Evolutionary conservation across 2,797 vertebrate species (phyloP), one percentile per base, ranked within the genome.

Genomic region (Carcharodon carcharias): DNA sequence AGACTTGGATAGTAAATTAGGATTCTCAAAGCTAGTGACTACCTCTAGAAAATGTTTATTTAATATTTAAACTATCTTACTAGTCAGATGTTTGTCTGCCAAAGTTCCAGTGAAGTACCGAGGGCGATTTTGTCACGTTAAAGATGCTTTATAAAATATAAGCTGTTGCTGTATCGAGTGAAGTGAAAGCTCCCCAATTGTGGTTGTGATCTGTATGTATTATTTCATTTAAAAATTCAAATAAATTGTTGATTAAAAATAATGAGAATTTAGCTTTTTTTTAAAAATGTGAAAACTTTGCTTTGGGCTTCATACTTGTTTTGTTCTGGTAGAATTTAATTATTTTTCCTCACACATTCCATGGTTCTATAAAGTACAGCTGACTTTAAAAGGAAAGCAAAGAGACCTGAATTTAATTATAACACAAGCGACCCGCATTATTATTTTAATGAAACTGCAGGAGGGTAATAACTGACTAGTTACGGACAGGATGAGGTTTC

Each of bases 401-500:
- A 63, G 58, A n/a, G 31, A 31, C 31, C 4, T 35, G 61, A 92
- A 63, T 92, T 35, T 61, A 58, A 92, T 92, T 61, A 92, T 35
- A 63, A 92, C n/a, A 16, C 58, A 92, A 63, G 11, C 18, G 89
- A 92, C 89, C 89, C 28, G 4, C 35, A 63, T 61, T 92, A 92
- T 92, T 92, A 58, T n/a, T 63, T 92, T 92, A 92, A n/a, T 92
- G 58, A 92, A 92, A 63, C 56, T 92, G 31, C 58, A n/a, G 89
- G 56, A 61, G 56, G 16, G 58, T 92, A 92, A 92, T 31, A 92
- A 92, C 16, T 35, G 12, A 61, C 5, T 92, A 14, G 56, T 58
- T 92, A 61, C 63, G 56, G 56, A 63, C 26, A 92, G 89, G 89
- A 35, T 92, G 89, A n/a, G 58, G 89, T 61, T 92, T n/a, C 21